Conservation (phyloP, 1,140 invertebrate genomes). For the Armadillidium nasatum region DNA sequence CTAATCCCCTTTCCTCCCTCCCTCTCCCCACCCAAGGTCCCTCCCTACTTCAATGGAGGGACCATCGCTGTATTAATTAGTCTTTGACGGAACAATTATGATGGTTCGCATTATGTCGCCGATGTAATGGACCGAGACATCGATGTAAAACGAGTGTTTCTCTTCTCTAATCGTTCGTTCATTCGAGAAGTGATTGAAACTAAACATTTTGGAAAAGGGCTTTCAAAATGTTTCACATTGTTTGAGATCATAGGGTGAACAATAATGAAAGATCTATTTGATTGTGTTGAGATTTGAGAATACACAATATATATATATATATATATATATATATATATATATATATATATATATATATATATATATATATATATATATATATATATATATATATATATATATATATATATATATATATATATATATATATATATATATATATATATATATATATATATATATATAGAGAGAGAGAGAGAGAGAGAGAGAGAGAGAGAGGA, state of each 20-base stretch:
- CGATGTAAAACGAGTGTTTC: slow-evolving; percentile 54
- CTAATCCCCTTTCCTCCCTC: too few species aligned
- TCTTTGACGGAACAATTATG: slow-evolving; percentile 10
- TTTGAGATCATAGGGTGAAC: slow-evolving; percentile 7
- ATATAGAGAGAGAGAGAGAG: too few species aligned
- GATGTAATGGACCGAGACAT: slow-evolving; percentile 3
- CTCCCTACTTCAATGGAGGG: neutral
- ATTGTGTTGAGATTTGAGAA: neutral
- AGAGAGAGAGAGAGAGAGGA: too few species aligned
- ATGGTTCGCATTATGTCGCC: slow-evolving; percentile 8
- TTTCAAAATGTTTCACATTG: neutral
- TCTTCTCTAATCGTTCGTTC: slow-evolving; percentile 95
- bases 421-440: too few species aligned
- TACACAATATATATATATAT: neutral
- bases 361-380: neutral
- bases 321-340: slow-evolving; percentile 25
- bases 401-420: too few species aligned
- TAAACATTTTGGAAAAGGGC: neutral
- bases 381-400: too few species aligned
- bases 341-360: slow-evolving; percentile 25
- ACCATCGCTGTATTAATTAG: slow-evolving; percentile 4
- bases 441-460: too few species aligned
- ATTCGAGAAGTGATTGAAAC: neutral
- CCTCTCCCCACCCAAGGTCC: too few species aligned
- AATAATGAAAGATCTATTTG: neutral